phyloP scores from a whole-genome alignment of 2,113 vertebrate genomes.

The Scomber scombrus region DNA sequence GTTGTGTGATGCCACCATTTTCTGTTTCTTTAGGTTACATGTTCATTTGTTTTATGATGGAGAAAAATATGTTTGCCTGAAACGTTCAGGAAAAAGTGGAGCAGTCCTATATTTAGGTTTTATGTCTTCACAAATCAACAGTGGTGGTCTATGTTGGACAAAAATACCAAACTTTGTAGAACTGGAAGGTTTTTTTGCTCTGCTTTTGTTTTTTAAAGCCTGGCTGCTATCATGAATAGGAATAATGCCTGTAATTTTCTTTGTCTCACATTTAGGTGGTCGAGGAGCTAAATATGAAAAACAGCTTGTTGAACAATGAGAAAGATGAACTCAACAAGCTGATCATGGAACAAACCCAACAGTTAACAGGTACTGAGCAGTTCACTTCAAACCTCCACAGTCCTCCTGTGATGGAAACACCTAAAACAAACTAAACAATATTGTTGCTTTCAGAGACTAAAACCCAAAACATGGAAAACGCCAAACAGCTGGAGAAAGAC shows the following conservation, averaged over 20 bases:
- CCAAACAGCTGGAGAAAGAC: conserved; percentile 89
- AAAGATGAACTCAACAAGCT: conserved; percentile 89
- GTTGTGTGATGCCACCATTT: neutral
- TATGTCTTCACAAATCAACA: neutral
- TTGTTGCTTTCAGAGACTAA: conserved; percentile 84
- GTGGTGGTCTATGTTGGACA: neutral
- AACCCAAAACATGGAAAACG: conserved; percentile 84
- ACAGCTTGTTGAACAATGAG: conserved; percentile 88
- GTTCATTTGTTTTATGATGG: neutral
- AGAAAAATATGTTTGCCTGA: neutral
- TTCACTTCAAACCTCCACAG: neutral
- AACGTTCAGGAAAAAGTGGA: neutral
- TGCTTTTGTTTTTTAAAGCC: neutral
- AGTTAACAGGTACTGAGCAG: conserved; percentile 87
- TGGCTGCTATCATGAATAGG: neutral
- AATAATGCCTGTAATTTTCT: neutral
- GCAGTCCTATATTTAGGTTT: neutral
- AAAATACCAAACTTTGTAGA: no score
- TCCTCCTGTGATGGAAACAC: neutral
- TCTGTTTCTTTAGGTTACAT: neutral
- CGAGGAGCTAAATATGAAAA: conserved; percentile 91
- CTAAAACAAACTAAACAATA: neutral
- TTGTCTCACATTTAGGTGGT: conserved; percentile 84
- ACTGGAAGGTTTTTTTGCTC: neutral
- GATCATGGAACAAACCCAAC: conserved; percentile 88